These are phyloP conservation scores for Brenthis ino DNA, from an alignment of 2,888 invertebrate species.

Conservation along the genomic window DNA sequence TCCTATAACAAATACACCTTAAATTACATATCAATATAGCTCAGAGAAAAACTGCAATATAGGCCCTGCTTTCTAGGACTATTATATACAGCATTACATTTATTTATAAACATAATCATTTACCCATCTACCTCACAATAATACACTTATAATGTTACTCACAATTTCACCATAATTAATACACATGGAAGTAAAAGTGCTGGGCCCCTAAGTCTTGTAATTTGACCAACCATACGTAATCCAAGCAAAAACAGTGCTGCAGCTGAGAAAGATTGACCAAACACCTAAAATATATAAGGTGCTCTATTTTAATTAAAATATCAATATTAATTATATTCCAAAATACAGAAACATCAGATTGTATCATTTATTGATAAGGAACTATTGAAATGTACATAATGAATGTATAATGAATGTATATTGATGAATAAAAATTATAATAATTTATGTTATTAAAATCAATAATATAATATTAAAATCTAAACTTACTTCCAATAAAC, in stretches of 20 bases:
- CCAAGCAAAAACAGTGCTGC: constrained; percentile 95
- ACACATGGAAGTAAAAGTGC: constrained; percentile 92
- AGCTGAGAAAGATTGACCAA: constrained; percentile 95
- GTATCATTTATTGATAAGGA: too few relatives aligned
- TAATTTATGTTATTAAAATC: constrained; percentile 6
- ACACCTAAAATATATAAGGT: constrained; percentile 71
- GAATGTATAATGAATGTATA: background rate
- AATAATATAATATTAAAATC: constrained; percentile 35
- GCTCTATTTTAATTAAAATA: background rate
- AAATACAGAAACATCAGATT: background rate
- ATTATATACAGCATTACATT: too few relatives aligned
- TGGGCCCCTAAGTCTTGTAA: constrained; percentile 88
- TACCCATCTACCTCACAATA: too few relatives aligned
- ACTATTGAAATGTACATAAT: background rate
- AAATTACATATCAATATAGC: background rate
- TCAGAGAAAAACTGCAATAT: background rate
- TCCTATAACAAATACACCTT: constrained; percentile 63
- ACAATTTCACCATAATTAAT: constrained; percentile 94
- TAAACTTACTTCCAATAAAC: constrained; percentile 86
- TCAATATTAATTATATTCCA: background rate
- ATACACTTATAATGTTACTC: constrained; percentile 58
- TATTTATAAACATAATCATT: too few relatives aligned
- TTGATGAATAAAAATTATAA: background rate
- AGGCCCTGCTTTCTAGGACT: too few relatives aligned
- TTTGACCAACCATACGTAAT: constrained; percentile 95